phyloP scores from a whole-genome alignment of 2,113 vertebrate species.

The Anarrhichthys ocellatus region DNA sequence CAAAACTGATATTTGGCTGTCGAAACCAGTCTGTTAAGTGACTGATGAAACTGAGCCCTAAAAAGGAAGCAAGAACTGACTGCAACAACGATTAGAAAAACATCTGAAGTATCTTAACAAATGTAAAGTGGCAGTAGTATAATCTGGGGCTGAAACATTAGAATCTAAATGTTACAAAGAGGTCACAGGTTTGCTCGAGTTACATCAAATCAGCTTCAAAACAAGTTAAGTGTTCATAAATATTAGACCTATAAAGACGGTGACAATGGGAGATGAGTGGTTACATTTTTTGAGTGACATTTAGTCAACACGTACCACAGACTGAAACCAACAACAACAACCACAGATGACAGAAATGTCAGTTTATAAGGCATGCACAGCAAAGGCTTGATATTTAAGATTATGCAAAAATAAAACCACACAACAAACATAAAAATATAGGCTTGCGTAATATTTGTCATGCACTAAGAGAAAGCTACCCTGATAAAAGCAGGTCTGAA shows the following conservation, averaged over 20 bases:
- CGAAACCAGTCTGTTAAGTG: background rate
- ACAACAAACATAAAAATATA: constrained; percentile 6
- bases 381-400: constrained; percentile 43
- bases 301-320: constrained; percentile 54
- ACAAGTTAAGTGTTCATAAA: constrained; percentile 34
- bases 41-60: background rate
- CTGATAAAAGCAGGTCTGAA: constrained; percentile 4
- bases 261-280: constrained; percentile 51
- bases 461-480: constrained; percentile 39
- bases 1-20: background rate
- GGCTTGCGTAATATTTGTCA: constrained; percentile 8
- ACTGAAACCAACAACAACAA: constrained; percentile 41
- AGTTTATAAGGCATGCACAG: constrained; percentile 64
- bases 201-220: constrained; percentile 29
- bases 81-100: background rate
- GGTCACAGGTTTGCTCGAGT: constrained; percentile 44
- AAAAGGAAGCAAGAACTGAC: background rate
- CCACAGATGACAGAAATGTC: constrained; percentile 51
- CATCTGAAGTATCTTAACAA: background rate
- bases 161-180: constrained; percentile 20
- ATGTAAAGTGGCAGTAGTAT: constrained; percentile 34
- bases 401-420: constrained; percentile 7
- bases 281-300: constrained; percentile 54
- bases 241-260: constrained; percentile 27
- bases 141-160: constrained; percentile 18